A percentile compares a stretch with the other conserved stretches of the same genome.
Evolutionary conservation across 2,113 vertebrate genomes (phyloP).

Genomic region (Poeciliopsis retropinna): DNA sequence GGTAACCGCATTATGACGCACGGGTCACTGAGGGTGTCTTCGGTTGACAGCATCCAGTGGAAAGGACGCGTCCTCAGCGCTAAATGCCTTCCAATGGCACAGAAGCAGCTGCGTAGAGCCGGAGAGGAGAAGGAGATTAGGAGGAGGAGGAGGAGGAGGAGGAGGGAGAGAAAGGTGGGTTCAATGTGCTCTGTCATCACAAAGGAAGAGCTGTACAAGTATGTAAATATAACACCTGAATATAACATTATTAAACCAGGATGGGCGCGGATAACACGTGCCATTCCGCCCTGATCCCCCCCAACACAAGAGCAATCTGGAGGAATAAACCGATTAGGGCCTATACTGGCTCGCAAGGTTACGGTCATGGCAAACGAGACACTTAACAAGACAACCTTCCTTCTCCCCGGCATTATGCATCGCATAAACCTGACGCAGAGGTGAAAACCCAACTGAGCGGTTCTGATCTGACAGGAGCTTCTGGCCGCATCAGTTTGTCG

Average conservation of each 20-base stretch:
- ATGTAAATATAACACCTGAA: not conserved
- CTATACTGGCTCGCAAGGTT: constrained; percentile 67
- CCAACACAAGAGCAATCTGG: constrained; percentile 27
- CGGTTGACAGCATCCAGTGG: constrained; percentile 20
- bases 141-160: not conserved
- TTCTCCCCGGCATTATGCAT: not conserved
- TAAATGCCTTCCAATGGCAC: constrained; percentile 8
- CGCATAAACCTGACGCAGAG: not conserved
- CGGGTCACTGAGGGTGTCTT: constrained; percentile 61
- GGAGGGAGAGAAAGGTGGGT: not conserved
- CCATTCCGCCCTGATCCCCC: not conserved
- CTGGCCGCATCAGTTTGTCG: constrained; percentile 67
- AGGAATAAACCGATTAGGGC: constrained; percentile 73
- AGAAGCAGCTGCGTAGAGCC: not conserved
- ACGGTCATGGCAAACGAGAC: constrained; percentile 42
- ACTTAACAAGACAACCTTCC: not conserved
- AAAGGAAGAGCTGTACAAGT: constrained; percentile 1
- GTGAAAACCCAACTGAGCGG: not conserved
- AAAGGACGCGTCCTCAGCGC: constrained; percentile 23
- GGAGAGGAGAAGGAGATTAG: not conserved
- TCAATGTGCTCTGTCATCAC: constrained; percentile 12
- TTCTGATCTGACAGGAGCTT: constrained; percentile 10
- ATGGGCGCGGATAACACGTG: constrained; percentile 3
- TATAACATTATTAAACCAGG: constrained; percentile 1
- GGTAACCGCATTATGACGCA: constrained; percentile 87